These are phyloP conservation scores for Wasmannia auropunctata DNA, from an alignment of 1,140 invertebrate genomes.

Conservation along the genomic window DNA sequence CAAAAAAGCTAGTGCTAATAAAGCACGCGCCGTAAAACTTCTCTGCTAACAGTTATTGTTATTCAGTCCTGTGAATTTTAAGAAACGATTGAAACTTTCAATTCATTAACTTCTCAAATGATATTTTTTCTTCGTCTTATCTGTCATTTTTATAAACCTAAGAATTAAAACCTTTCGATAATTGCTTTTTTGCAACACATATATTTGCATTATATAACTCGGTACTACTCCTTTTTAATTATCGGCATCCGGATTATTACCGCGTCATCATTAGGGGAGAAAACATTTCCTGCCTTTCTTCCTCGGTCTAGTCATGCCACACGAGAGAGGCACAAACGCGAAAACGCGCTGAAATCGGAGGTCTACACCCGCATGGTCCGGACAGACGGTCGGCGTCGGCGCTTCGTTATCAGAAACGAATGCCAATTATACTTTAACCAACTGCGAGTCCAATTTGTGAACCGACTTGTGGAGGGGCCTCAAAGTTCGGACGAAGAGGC, in stretches of 20 bases:
- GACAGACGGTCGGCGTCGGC: conserved; percentile 53
- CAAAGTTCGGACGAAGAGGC: conserved; percentile 81
- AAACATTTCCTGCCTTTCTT: background rate
- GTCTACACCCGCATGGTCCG: background rate
- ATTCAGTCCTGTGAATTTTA: background rate
- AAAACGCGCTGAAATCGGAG: conserved; percentile 12
- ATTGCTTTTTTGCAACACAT: background rate
- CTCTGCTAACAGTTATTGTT: background rate
- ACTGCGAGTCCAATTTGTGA: conserved; percentile 83
- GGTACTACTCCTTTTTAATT: background rate
- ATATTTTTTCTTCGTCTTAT: background rate
- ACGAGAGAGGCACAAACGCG: background rate
- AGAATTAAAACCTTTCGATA: background rate
- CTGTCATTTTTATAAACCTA: background rate
- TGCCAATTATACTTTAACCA: conserved; percentile 83
- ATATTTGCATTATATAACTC: background rate
- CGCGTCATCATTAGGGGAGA: background rate
- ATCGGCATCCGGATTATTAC: background rate
- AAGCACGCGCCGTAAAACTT: background rate
- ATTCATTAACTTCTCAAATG: background rate
- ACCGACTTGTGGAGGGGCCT: conserved; percentile 78
- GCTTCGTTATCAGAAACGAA: conserved; percentile 81
- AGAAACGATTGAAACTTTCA: background rate
- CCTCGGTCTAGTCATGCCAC: background rate
- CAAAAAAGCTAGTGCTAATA: background rate